Evolutionary conservation across 2,113 vertebrate species (phyloP).

Genomic region (Dendrocopos noguchii): DNA sequence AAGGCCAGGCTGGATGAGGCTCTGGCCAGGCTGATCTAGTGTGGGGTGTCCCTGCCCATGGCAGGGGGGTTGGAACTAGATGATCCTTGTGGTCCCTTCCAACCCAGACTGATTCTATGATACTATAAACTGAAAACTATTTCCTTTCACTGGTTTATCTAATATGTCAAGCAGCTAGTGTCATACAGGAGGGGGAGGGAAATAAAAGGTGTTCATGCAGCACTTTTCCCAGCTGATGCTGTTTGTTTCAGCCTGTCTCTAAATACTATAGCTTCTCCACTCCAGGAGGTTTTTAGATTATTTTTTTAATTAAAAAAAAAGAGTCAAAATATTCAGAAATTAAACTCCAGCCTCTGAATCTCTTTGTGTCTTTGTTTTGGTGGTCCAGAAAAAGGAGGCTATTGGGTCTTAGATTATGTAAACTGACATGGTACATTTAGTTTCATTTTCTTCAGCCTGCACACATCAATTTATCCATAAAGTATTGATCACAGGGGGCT

Average conservation of each 20-base stretch:
- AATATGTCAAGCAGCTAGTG: neutral
- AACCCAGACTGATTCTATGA: no score
- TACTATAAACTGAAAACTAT: neutral
- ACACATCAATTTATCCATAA: neutral
- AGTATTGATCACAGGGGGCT: conserved; percentile 23
- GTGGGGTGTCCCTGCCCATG: no score
- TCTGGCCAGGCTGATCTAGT: no score
- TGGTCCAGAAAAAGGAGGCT: neutral
- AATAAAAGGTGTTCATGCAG: neutral
- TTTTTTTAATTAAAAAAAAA: neutral
- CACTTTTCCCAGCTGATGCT: neutral
- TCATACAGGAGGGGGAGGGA: neutral
- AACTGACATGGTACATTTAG: conserved; percentile 1
- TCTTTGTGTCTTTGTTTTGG: neutral
- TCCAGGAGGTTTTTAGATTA: neutral
- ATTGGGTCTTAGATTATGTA: neutral
- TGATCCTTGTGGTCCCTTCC: no score
- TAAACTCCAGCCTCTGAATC: neutral
- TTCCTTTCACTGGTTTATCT: neutral
- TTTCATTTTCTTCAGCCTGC: conserved; percentile 32
- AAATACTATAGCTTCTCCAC: neutral
- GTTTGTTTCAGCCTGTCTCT: neutral
- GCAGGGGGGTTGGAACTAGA: no score
- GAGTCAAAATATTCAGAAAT: neutral
- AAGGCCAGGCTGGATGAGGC: no score